phyloP scores from a whole-genome alignment of 2,888 invertebrate species.

The Orthosia incerta region DNA sequence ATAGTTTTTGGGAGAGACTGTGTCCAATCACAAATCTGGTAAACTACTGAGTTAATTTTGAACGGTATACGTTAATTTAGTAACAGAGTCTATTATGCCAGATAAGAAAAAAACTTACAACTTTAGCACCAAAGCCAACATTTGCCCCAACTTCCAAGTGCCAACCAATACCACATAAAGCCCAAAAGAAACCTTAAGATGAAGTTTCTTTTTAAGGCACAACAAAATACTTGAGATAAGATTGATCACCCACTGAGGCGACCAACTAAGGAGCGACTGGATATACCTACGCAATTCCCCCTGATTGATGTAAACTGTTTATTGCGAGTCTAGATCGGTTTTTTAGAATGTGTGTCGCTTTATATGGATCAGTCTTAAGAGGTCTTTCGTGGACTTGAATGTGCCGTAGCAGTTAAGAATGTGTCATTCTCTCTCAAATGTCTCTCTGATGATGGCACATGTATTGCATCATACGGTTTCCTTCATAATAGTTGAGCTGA shows the following conservation, averaged over 20 bases:
- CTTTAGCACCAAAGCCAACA: not conserved
- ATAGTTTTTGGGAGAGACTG: no score
- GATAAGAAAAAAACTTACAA: not conserved
- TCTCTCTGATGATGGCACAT: no score
- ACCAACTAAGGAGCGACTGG: constrained; percentile 33
- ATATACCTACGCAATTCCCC: constrained; percentile 30
- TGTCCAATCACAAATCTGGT: no score
- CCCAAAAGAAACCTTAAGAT: constrained; percentile 27
- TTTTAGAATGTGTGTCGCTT: constrained; percentile 13
- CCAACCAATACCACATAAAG: not conserved
- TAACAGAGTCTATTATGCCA: not conserved
- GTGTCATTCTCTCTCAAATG: no score
- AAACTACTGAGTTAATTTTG: no score
- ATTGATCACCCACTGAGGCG: constrained; percentile 56
- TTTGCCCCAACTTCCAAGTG: not conserved
- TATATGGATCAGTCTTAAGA: constrained; percentile 3
- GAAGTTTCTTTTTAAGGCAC: constrained; percentile 50
- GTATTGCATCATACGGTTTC: no score
- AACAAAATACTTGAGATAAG: constrained; percentile 61
- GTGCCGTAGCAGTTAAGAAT: no score
- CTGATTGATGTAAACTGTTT: constrained; percentile 58
- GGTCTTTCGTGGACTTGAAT: no score
- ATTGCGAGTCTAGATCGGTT: constrained; percentile 17
- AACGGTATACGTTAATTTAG: no score
- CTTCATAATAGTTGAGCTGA: no score